Percentiles rank a stretch among this genome's conserved stretches.
Evolutionary conservation across 1,140 invertebrate species (phyloP).

Genomic region (Pectinophora gossypiella): DNA sequence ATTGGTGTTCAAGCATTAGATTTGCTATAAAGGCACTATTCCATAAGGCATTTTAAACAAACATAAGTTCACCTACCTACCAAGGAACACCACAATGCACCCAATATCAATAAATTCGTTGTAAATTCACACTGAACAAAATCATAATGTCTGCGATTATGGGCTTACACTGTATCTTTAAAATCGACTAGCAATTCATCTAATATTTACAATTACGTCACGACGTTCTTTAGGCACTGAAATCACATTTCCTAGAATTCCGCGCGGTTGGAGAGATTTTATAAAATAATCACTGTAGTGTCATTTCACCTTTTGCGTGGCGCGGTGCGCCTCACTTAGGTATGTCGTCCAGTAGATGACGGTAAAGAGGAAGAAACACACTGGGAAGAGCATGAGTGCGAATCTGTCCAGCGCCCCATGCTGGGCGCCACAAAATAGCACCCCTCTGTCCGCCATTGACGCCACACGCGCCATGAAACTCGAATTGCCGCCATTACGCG

Average conservation of each 20-base stretch:
- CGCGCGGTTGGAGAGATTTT: no score
- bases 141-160: constrained; percentile 1
- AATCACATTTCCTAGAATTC: constrained; percentile 18
- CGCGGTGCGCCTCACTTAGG: constrained; percentile 72
- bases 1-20: no score
- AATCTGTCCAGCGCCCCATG: constrained; percentile 76
- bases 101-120: no score
- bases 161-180: constrained; percentile 14
- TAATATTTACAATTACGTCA: constrained; percentile 31
- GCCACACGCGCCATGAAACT: constrained; percentile 51
- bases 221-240: constrained; percentile 26
- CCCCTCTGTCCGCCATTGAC: constrained; percentile 64
- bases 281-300: no score
- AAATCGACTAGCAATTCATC: constrained; percentile 44
- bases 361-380: constrained; percentile 80
- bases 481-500: constrained; percentile 36
- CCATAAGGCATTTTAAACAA: no score
- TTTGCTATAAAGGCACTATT: no score
- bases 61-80: background rate
- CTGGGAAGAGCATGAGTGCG: constrained; percentile 81
- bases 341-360: constrained; percentile 84
- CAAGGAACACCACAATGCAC: no score
- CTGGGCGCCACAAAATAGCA: constrained; percentile 77
- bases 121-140: background rate
- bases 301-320: constrained; percentile 34